Percentiles rank a stretch among this genome's conserved stretches.
phyloP scores from a whole-genome alignment of 1,140 invertebrate species.

The Drosophila parabipectinata region DNA sequence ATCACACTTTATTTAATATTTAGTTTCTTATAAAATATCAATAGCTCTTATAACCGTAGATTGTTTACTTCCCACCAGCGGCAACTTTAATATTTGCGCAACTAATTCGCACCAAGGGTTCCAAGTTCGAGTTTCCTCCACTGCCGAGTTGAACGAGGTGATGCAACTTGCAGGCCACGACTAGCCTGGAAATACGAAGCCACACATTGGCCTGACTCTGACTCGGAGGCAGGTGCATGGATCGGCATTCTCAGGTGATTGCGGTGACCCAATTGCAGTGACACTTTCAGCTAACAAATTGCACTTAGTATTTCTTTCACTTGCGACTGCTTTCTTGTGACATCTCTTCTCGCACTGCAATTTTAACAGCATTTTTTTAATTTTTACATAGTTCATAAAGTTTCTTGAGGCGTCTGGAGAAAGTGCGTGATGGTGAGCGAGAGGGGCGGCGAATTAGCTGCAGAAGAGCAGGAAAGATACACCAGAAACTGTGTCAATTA shows the following conservation, averaged over 20 bases:
- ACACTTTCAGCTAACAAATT: conserved; percentile 78
- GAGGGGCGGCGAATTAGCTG: conserved; percentile 4
- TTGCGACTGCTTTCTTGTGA: conserved; percentile 71
- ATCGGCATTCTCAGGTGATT: conserved; percentile 47
- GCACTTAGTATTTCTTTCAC: conserved; percentile 69
- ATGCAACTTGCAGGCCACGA: conserved; percentile 42
- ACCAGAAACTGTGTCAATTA: conserved; percentile 79
- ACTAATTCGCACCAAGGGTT: conserved; percentile 60
- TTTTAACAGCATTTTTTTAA: conserved; percentile 62
- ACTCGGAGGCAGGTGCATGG: conserved; percentile 5
- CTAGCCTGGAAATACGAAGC: not conserved
- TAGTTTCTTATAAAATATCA: not conserved
- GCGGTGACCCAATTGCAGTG: conserved; percentile 67
- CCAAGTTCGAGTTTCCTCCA: conserved; percentile 22
- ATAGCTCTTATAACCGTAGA: not conserved
- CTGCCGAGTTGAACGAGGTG: conserved; percentile 47
- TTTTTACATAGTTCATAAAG: conserved; percentile 81
- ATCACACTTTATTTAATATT: not conserved
- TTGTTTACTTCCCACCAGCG: conserved; percentile 51
- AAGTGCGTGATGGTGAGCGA: conserved; percentile 53
- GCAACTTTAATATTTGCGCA: conserved; percentile 68
- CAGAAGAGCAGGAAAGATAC: conserved; percentile 29
- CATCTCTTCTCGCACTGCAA: conserved; percentile 40
- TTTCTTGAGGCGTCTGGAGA: conserved; percentile 58
- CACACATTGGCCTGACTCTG: not conserved